These are phyloP conservation scores for Tetranychus truncatus DNA, from an alignment of 2,888 invertebrate genomes.

Conservation along the genomic window DNA sequence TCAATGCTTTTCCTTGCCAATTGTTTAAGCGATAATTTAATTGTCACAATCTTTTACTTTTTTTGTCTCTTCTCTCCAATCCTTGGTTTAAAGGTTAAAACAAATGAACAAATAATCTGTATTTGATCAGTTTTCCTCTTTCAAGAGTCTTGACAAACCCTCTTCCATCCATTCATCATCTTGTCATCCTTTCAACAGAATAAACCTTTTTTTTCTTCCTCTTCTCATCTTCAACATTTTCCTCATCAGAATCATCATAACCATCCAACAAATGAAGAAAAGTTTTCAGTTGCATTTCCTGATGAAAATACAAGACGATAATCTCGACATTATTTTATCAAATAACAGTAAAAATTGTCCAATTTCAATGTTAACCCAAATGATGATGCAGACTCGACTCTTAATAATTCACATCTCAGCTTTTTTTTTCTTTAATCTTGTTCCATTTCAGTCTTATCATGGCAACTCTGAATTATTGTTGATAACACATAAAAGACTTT, in stretches of 20 bases:
- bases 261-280: no score
- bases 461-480: not conserved
- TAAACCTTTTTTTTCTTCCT: not conserved
- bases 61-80: no score
- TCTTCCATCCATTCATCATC: not conserved
- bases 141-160: not conserved
- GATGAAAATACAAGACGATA: no score
- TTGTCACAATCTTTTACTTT: no score
- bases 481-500: not conserved
- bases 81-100: no score
- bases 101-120: not conserved
- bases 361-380: no score
- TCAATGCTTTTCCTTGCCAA: no score
- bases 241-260: not conserved
- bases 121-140: not conserved
- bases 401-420: not conserved
- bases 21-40: no score
- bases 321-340: no score
- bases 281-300: no score
- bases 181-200: not conserved
- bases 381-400: not conserved
- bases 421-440: not conserved
- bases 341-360: no score
- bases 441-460: not conserved
- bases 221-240: not conserved